Percentiles rank a stretch among this genome's conserved stretches.
These are phyloP conservation scores for Neogobius melanostomus DNA, from an alignment of 2,113 vertebrate species.

Conservation along the genomic window DNA sequence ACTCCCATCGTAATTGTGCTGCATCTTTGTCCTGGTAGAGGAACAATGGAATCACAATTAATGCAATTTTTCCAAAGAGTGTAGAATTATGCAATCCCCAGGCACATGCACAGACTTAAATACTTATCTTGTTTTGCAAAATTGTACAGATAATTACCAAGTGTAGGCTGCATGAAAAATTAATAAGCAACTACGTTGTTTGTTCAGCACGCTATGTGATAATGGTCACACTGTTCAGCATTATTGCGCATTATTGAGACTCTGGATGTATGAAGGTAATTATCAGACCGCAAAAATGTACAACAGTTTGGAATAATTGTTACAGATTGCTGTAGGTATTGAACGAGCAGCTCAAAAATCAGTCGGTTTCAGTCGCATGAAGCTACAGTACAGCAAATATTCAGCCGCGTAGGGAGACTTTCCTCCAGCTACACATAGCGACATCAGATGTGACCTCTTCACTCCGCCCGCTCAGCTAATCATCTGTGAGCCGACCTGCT, in stretches of 20 bases:
- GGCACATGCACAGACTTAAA: slow-evolving; percentile 23
- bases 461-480: no score
- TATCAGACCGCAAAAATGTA: not conserved
- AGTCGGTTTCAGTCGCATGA: no score
- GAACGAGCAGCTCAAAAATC: no score
- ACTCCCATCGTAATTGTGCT: not conserved
- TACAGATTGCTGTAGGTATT: no score
- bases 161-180: slow-evolving; percentile 23
- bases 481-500: no score
- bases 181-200: slow-evolving; percentile 14
- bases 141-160: slow-evolving; percentile 47
- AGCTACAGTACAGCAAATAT: no score
- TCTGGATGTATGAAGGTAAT: not conserved
- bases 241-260: not conserved
- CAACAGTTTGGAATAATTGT: not conserved
- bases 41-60: slow-evolving; percentile 51
- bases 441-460: no score
- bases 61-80: slow-evolving; percentile 43
- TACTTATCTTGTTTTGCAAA: slow-evolving; percentile 27
- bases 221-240: slow-evolving; percentile 8
- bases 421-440: no score
- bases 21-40: slow-evolving; percentile 1
- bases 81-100: slow-evolving; percentile 50
- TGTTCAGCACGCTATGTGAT: slow-evolving; percentile 4
- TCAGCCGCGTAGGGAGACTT: no score